Evolutionary conservation across 2,797 vertebrate genomes (phyloP).

Genomic region (Xerus rutilus): DNA sequence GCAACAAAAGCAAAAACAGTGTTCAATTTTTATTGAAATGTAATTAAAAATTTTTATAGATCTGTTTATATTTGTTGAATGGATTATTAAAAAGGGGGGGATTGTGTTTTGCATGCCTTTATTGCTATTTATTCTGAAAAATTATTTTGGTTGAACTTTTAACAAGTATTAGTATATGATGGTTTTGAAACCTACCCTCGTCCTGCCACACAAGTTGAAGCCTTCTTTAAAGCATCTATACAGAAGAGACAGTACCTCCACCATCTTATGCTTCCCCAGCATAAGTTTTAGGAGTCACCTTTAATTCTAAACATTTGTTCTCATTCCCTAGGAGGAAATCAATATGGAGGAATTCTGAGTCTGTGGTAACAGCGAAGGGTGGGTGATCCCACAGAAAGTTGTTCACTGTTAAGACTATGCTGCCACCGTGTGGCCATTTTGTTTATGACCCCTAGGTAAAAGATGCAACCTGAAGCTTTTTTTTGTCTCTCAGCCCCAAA

Average conservation of each 20-base stretch:
- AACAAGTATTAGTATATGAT: background rate
- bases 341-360: background rate
- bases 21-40: background rate
- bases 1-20: slow-evolving; percentile 24
- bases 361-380: background rate
- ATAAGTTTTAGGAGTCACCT: background rate
- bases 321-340: background rate
- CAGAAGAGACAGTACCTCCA: background rate
- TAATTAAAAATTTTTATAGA: background rate
- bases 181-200: background rate
- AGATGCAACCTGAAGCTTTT: too few species aligned
- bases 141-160: slow-evolving; percentile 46
- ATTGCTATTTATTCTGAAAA: slow-evolving; percentile 22
- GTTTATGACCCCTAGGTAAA: background rate
- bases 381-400: rapidly evolving
- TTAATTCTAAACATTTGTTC: slow-evolving; percentile 27
- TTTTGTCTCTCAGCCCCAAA: background rate
- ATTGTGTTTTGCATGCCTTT: background rate
- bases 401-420: slow-evolving; percentile 40
- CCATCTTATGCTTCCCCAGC: background rate
- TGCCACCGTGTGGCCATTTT: slow-evolving; percentile 84
- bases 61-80: background rate
- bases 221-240: background rate
- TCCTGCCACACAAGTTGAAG: background rate
- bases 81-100: background rate